These are phyloP conservation scores for Ursus arctos DNA, from an alignment of 2,113 vertebrate species.

Conservation along the genomic window DNA sequence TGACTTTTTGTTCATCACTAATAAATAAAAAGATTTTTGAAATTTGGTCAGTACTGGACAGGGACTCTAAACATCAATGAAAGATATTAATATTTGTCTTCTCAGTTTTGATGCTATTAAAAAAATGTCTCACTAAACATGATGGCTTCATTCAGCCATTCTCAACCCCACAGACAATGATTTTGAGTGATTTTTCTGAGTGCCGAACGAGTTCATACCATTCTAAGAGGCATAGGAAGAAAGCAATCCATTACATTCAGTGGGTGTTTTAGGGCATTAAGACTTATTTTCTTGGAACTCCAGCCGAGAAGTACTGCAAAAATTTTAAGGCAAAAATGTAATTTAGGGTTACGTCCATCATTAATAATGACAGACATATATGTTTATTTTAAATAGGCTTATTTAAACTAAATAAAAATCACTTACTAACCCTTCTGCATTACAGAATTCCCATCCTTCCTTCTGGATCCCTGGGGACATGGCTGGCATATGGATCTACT, in stretches of 20 bases:
- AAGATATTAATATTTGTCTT: constrained; percentile 11
- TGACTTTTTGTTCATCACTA: constrained; percentile 21
- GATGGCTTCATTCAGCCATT: not conserved
- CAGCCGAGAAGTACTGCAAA: not conserved
- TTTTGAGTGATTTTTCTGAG: constrained; percentile 47
- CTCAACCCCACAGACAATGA: not conserved
- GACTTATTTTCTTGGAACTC: constrained; percentile 46
- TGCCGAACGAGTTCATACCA: not conserved
- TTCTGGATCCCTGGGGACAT: not conserved
- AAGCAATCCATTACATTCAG: not conserved
- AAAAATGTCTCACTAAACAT: constrained; percentile 4
- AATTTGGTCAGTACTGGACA: not conserved
- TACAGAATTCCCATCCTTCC: not conserved
- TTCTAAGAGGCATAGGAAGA: not conserved
- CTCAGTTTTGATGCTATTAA: constrained; percentile 45
- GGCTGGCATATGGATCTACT: not conserved
- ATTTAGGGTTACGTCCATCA: not conserved
- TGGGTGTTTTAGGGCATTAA: constrained; percentile 18
- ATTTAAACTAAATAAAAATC: constrained; percentile 15
- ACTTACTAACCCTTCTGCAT: not conserved
- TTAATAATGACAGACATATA: not conserved
- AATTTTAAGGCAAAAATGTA: not conserved
- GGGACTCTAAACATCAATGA: not conserved
- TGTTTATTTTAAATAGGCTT: not conserved
- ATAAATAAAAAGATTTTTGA: not conserved